Evolutionary conservation across 2,113 vertebrate species (phyloP).

Genomic region (Tetrax tetrax): DNA sequence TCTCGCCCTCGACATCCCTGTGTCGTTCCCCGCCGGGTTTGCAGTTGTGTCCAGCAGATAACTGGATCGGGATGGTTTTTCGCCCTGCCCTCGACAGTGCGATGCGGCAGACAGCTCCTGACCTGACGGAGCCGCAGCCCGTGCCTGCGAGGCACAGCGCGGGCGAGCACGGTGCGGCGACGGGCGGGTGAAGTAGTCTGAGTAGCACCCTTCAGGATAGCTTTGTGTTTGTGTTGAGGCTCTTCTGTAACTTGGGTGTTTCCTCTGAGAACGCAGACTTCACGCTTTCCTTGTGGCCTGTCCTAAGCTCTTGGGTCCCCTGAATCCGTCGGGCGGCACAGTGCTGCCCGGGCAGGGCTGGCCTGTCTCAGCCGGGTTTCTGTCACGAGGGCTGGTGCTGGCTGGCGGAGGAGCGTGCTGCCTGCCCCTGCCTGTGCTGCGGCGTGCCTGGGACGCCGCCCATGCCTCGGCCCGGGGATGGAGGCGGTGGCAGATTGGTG

Average conservation of each 20-base stretch:
- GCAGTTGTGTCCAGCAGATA: not conserved
- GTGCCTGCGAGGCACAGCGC: not conserved
- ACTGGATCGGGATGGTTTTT: not conserved
- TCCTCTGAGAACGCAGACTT: not conserved
- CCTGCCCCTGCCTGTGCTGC: fast-evolving
- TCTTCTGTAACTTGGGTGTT: not conserved
- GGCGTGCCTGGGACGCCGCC: not conserved
- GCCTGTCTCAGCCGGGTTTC: fast-evolving
- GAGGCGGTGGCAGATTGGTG: fast-evolving
- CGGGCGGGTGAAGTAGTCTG: fast-evolving
- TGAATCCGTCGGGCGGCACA: fast-evolving
- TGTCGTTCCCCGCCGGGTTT: not conserved
- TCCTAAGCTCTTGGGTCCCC: not conserved
- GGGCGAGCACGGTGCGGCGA: not conserved
- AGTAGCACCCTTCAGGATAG: not conserved
- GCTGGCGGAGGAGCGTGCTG: fast-evolving
- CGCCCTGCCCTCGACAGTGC: fast-evolving
- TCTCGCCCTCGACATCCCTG: not conserved
- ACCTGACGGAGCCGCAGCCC: not conserved
- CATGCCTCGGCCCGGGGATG: fast-evolving
- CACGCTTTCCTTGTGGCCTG: not conserved
- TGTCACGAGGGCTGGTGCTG: fast-evolving
- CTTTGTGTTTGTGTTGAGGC: not conserved
- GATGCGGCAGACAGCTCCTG: not conserved
- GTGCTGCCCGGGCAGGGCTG: not conserved